Evolutionary conservation across 2,797 vertebrate species (phyloP).

Genomic region (Martes flavigula): DNA sequence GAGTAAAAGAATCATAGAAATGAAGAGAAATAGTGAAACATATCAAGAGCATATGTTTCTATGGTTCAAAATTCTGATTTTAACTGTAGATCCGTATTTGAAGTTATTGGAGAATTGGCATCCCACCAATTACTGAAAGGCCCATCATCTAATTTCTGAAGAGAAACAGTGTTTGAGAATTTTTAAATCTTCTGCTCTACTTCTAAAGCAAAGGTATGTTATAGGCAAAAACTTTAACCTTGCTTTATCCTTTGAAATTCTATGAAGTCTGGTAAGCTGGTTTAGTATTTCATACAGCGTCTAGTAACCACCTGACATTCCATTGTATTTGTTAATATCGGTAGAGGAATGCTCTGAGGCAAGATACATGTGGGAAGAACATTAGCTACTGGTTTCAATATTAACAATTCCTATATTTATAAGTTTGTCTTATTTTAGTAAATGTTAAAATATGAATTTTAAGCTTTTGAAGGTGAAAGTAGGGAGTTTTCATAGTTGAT

Average conservation of each 20-base stretch:
- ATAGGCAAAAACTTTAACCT: not conserved
- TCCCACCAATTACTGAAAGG: not conserved
- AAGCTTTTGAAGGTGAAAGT: not conserved
- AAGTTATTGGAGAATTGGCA: constrained; percentile 39
- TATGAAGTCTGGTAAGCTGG: not conserved
- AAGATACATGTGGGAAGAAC: not conserved
- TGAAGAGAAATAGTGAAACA: not conserved
- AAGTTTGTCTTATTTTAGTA: not conserved
- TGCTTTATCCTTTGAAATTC: constrained; percentile 16
- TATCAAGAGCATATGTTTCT: not conserved
- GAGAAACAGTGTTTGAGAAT: not conserved
- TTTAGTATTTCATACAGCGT: not conserved
- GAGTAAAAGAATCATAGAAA: not conserved
- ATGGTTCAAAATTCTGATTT: constrained; percentile 24
- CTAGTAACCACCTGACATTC: not conserved
- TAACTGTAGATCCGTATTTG: constrained; percentile 18
- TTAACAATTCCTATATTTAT: not conserved
- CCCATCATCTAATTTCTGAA: constrained; percentile 27
- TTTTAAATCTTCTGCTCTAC: constrained; percentile 1
- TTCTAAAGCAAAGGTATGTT: not conserved
- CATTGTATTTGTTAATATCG: not conserved
- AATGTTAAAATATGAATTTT: constrained; percentile 22
- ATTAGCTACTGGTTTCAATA: not conserved
- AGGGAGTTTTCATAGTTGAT: not conserved
- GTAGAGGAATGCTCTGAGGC: not conserved